Evolutionary conservation across 2,888 invertebrate species (phyloP), one percentile per base, ranked within the genome.

Genomic region (Cynaeus angustus): DNA sequence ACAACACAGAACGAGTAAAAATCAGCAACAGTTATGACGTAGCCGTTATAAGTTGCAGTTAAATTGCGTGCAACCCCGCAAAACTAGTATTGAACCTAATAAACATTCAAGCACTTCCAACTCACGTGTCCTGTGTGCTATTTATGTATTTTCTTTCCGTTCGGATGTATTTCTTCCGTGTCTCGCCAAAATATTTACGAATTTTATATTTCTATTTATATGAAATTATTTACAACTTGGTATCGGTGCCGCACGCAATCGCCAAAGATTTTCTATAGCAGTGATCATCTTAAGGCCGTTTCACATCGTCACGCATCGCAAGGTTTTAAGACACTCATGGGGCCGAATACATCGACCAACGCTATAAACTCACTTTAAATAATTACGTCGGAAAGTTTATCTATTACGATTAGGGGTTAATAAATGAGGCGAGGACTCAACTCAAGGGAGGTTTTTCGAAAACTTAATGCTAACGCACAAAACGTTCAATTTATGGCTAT

Each of bases 131-230:
- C 59, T 33, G 7, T 1, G 9, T 30, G 43, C 43, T 56, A 56
- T 56, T 59, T 59, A 59, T 33, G 45, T 59, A 46, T 59, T 45
- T 45, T 50, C 12, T 21, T 55, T 52, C 13, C 16, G 46, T 13
- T 46, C 26, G 55, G 59, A 55, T 55, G 45, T 58, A 16, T 45
- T 58, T 61, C 33, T 53, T 65, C 53, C 65, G 65, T 65, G 65
- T 55, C 45, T 45, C 46, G 65, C 45, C 45, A 65, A 53, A 65
- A 65, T 46, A 65, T 55, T 65, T 65, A 53, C 55, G 65, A 55
- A 65, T 65, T 65, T 65, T 65, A 65, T 65, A 65, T 65, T 65
- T 55, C 65, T 65, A 65, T 65, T 65, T 55, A 65, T 55, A 45
- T 30, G 55, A 45, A 30, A 59, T 46, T 45, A 46, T 59, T 59